phyloP scores from a whole-genome alignment of 1,140 invertebrate species.

The Cotesia typhae region DNA sequence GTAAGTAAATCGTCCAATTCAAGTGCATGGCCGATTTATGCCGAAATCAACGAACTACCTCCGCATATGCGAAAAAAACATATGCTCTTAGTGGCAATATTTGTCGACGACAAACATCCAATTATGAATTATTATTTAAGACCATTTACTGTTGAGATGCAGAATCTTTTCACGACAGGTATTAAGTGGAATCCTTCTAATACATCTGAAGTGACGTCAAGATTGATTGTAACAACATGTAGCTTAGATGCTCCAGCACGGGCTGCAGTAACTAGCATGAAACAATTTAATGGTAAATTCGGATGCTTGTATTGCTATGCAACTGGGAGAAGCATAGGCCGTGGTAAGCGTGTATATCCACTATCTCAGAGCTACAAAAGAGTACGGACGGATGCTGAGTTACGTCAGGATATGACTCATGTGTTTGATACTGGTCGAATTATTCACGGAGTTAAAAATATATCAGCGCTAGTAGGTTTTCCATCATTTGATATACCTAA shows the following conservation, averaged over 20 bases:
- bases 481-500: slow-evolving; percentile 14
- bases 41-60: too few relatives aligned
- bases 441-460: slow-evolving; percentile 1
- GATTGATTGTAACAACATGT: slow-evolving; percentile 5
- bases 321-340: not conserved
- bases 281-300: slow-evolving; percentile 24
- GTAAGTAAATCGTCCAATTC: too few relatives aligned
- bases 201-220: slow-evolving; percentile 10
- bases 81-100: slow-evolving; percentile 30
- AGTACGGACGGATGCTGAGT: not conserved
- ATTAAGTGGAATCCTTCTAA: not conserved
- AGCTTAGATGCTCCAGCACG: slow-evolving; percentile 21
- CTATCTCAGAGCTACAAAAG: not conserved
- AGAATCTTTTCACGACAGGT: not conserved
- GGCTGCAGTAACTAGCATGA: slow-evolving; percentile 1
- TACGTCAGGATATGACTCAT: not conserved
- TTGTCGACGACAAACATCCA: slow-evolving; percentile 26
- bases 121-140: slow-evolving; percentile 25
- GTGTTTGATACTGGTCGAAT: not conserved
- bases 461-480: not conserved
- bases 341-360: slow-evolving; percentile 17
- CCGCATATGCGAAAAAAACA: too few relatives aligned
- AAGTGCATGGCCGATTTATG: too few relatives aligned
- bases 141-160: slow-evolving; percentile 17
- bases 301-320: slow-evolving; percentile 28